Evolutionary conservation across 2,888 invertebrate genomes (phyloP), one percentile per base, ranked within the genome.

Genomic region (Philereme transversata): DNA sequence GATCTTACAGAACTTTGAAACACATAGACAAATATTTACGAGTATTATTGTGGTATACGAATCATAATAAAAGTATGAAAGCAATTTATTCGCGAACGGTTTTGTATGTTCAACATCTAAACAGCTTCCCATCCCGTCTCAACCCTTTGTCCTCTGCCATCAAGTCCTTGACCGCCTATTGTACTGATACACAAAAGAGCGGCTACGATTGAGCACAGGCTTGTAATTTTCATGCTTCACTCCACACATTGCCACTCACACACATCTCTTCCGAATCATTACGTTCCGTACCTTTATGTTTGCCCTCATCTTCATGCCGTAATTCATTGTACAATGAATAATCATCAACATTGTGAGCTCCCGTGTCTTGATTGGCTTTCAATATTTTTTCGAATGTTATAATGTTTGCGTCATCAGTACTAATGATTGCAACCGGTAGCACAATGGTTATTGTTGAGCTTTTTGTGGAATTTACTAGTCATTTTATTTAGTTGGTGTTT

Each of bases 231-330:
- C 87, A 90, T 86, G 90, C 81, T 82, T 85, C 84, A 79, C 82
- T 87, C 88, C 81, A 82, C 82, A 81, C 87, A 90, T 90, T 89
- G 86, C 88, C 84, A 82, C 83, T 77, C 79, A 83, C 86, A 84
- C 84, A 84, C 84, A 88, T 87, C 85, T 84, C 87, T 91, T 91
- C 90, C 91, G 83, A 90, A 88, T 91, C 91, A 92, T 92, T 92
- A 92, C 87, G 83, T 84, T 83, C 85, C 79, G 81, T 83, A 84
- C 85, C 82, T 88, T 90, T 91, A 85, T 90, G 81, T 82, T 72
- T 79, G 75, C 79, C 83, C 77, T 80, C 80, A 79, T 67, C 65
- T 88, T 87, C 87, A 85, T 87, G 57, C 84, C 82, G 84, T 83
- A 82, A 82, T 79, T 83, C 82, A 83, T 86, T 86, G 84, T 87